phyloP scores from a whole-genome alignment of 2,888 invertebrate species.

The Smittia sp. region DNA sequence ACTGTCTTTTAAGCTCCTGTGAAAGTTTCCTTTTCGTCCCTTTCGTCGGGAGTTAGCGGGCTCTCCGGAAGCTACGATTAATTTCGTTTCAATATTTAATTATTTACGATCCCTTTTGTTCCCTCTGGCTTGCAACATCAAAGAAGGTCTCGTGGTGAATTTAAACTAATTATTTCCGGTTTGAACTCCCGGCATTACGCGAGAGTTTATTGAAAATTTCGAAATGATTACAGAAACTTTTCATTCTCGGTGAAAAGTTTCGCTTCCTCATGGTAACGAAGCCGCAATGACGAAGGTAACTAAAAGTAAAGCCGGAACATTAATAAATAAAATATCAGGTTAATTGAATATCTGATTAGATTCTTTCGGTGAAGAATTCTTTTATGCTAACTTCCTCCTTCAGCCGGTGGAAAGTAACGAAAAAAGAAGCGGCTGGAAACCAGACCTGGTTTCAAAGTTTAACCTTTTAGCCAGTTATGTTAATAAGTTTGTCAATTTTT shows the following conservation, averaged over 20 bases:
- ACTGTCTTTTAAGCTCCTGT: neutral
- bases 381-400: too few relatives aligned
- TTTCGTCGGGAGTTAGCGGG: neutral
- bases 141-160: neutral
- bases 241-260: neutral
- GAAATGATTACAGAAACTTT: neutral
- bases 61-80: neutral
- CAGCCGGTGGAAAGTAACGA: too few relatives aligned
- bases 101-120: neutral
- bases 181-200: neutral
- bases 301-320: neutral
- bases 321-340: neutral
- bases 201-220: neutral
- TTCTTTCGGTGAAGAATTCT: neutral
- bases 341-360: conserved; percentile 5
- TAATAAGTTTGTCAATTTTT: neutral
- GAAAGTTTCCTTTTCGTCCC: neutral
- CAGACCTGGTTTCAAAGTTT: too few relatives aligned
- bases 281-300: neutral
- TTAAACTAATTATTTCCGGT: conserved; percentile 4
- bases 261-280: neutral
- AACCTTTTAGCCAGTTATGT: too few relatives aligned
- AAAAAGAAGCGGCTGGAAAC: too few relatives aligned
- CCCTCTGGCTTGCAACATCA: neutral
- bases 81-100: conserved; percentile 13